Conservation (phyloP, 1,140 invertebrate species). For the Orchesella cincta region DNA sequence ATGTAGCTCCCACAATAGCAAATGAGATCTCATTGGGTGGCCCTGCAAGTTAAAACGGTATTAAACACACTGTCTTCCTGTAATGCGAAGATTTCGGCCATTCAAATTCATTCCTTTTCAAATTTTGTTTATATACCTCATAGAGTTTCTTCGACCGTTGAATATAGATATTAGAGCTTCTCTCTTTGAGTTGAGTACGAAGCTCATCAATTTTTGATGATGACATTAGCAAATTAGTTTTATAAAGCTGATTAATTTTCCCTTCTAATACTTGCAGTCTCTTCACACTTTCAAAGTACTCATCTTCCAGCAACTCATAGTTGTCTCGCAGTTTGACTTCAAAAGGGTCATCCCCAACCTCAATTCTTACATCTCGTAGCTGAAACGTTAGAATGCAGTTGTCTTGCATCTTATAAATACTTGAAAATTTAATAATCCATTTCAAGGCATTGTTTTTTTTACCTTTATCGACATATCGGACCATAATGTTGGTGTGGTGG, state of each 20-base stretch:
- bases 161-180: conserved; percentile 93
- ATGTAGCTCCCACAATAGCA: conserved; percentile 79
- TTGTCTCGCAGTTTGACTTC: conserved; percentile 95
- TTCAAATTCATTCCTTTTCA: conserved; percentile 41
- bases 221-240: conserved; percentile 78
- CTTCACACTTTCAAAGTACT: conserved; percentile 92
- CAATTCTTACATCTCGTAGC: conserved; percentile 80
- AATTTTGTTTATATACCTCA: conserved; percentile 57
- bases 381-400: conserved; percentile 52
- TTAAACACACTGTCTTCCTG: background rate
- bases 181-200: conserved; percentile 78
- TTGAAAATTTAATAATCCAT: conserved; percentile 15
- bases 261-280: conserved; percentile 85
- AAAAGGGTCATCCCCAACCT: conserved; percentile 96
- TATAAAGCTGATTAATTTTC: conserved; percentile 78
- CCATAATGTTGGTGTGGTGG: conserved; percentile 65
- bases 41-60: conserved; percentile 1
- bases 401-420: background rate
- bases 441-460: conserved; percentile 46
- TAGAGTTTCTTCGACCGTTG: conserved; percentile 83
- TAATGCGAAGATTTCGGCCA: background rate
- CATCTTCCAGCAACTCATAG: conserved; percentile 92
- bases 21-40: conserved; percentile 68
- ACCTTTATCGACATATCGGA: conserved; percentile 85
- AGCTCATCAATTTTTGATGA: conserved; percentile 86